Conservation (phyloP, 2,113 vertebrate species). For the Aythya baeri region DNA sequence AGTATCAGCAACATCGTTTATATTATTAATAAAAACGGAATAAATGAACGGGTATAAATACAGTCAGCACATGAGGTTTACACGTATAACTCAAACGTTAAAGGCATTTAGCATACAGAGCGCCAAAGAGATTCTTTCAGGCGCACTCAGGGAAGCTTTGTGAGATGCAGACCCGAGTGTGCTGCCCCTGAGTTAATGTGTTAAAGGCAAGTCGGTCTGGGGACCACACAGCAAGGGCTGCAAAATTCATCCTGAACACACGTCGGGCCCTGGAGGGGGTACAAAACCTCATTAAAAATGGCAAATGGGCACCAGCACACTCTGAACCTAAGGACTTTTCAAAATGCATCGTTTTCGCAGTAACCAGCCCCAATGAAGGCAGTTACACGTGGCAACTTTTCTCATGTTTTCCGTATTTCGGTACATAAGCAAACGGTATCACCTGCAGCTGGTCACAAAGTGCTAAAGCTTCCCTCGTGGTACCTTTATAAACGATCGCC, state of each 20-base stretch:
- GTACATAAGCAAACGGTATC: not conserved
- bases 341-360: not conserved
- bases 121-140: not conserved
- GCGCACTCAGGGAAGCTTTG: not conserved
- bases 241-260: not conserved
- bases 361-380: not conserved
- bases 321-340: not conserved
- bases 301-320: not conserved
- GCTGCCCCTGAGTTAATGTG: not conserved
- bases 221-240: not conserved
- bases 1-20: not conserved
- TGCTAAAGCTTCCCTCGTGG: not conserved
- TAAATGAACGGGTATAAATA: not conserved
- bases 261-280: not conserved
- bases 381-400: fast-evolving
- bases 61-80: not conserved
- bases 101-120: not conserved
- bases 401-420: not conserved
- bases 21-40: not conserved
- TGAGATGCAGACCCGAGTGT: not conserved
- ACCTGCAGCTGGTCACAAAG: not conserved
- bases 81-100: no score
- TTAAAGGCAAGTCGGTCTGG: not conserved
- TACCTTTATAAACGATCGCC: not conserved
- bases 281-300: not conserved